Evolutionary conservation across 2,888 invertebrate genomes (phyloP).

Genomic region (Muscina levida): DNA sequence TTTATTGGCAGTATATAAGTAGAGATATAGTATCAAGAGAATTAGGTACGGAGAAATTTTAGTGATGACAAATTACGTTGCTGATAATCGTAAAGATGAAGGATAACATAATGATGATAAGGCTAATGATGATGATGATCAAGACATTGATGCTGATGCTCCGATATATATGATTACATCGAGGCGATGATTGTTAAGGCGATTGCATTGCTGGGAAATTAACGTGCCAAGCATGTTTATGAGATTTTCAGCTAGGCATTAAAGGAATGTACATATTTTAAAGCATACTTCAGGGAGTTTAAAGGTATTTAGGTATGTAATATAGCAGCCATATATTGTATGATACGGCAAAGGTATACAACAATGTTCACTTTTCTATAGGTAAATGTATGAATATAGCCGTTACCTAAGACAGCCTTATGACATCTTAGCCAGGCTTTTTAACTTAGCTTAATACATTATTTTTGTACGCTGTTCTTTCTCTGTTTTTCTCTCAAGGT

Average conservation of each 20-base stretch:
- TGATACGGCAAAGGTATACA: too few relatives aligned
- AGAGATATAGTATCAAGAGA: constrained; percentile 13
- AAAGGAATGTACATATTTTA: background rate
- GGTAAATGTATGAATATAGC: too few relatives aligned
- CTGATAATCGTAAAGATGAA: background rate
- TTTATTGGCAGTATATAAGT: constrained; percentile 41
- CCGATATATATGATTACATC: too few relatives aligned
- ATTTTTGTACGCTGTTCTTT: background rate
- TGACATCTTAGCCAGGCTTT: too few relatives aligned
- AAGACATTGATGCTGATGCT: constrained; percentile 8
- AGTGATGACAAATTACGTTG: constrained; percentile 10
- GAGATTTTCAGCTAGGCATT: background rate
- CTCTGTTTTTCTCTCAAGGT: too few relatives aligned
- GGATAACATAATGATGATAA: constrained; percentile 21
- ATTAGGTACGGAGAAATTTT: background rate
- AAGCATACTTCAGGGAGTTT: constrained; percentile 4
- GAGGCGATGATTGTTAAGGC: background rate
- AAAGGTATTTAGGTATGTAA: background rate
- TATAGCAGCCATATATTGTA: background rate
- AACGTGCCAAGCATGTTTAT: constrained; percentile 8
- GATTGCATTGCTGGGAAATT: background rate
- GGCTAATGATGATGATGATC: constrained; percentile 25
- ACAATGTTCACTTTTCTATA: too few relatives aligned
- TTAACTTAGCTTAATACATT: too few relatives aligned
- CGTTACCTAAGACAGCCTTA: too few relatives aligned